These are phyloP conservation scores for Linnaemya tessellans DNA, from an alignment of 2,888 invertebrate genomes.

Conservation along the genomic window DNA sequence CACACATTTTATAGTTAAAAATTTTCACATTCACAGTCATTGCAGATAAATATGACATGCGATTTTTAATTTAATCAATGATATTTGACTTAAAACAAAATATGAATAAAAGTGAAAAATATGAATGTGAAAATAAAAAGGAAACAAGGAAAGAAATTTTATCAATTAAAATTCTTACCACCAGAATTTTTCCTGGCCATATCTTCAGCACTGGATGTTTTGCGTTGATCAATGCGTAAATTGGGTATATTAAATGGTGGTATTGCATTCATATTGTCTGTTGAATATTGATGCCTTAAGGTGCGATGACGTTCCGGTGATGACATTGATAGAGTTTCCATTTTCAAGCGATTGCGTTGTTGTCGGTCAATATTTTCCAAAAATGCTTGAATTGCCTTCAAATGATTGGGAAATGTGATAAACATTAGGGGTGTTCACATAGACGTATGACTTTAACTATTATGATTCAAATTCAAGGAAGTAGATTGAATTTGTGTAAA, in stretches of 20 bases:
- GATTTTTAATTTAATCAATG: neutral
- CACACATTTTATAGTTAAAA: neutral
- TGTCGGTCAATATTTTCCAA: constrained; percentile 93
- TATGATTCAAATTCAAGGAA: no score
- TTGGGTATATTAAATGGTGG: constrained; percentile 95
- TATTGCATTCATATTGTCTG: constrained; percentile 92
- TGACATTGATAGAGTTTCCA: constrained; percentile 90
- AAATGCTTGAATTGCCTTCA: constrained; percentile 94
- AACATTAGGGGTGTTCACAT: constrained; percentile 4
- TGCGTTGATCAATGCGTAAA: constrained; percentile 92
- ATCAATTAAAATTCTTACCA: constrained; percentile 83
- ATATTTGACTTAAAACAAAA: neutral
- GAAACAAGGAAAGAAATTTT: neutral
- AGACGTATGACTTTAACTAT: no score
- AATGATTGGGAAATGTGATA: constrained; percentile 18
- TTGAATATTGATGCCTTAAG: constrained; percentile 91
- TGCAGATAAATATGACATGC: neutral
- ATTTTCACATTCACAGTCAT: neutral
- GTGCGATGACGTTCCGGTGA: constrained; percentile 90
- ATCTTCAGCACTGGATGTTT: constrained; percentile 95
- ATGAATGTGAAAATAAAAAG: neutral
- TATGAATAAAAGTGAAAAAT: neutral
- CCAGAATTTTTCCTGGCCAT: constrained; percentile 95
- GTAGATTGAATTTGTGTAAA: no score
- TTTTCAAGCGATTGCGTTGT: constrained; percentile 94